phyloP scores from a whole-genome alignment of 2,797 vertebrate genomes.

The Muraenolepis orangiensis region DNA sequence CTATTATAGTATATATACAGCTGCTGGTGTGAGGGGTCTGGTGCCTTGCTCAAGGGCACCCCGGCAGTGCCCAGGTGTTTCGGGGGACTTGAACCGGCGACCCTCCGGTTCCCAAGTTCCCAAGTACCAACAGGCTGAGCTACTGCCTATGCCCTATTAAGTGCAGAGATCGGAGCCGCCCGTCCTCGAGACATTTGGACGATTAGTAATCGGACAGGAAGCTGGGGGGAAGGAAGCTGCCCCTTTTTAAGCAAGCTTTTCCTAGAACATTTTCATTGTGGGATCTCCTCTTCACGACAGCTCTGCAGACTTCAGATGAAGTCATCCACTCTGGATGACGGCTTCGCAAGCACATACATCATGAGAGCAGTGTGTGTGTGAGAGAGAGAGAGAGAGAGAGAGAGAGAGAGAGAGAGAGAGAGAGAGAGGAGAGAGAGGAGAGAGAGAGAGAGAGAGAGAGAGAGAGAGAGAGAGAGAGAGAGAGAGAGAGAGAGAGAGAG shows the following conservation, averaged over 20 bases:
- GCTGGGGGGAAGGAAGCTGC: slow-evolving; percentile 16
- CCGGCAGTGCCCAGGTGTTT: too few relatives aligned
- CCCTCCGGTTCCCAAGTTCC: too few relatives aligned
- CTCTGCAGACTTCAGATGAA: slow-evolving; percentile 66
- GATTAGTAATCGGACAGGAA: too few relatives aligned
- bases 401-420: slow-evolving; percentile 40
- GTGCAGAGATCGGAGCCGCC: too few relatives aligned
- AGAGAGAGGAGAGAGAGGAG: slow-evolving; percentile 50
- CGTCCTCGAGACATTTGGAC: too few relatives aligned
- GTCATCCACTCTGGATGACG: slow-evolving; percentile 60
- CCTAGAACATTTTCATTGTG: slow-evolving; percentile 27
- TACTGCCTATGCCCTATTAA: too few relatives aligned
- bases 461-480: too few relatives aligned
- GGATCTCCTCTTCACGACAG: slow-evolving; percentile 25
- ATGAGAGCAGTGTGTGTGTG: slow-evolving; percentile 47
- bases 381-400: slow-evolving; percentile 47
- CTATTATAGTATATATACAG: too few relatives aligned
- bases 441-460: slow-evolving; percentile 46
- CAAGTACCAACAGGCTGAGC: too few relatives aligned
- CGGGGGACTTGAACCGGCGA: too few relatives aligned
- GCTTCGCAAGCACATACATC: slow-evolving; percentile 51
- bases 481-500: slow-evolving; percentile 44
- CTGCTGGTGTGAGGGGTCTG: too few relatives aligned
- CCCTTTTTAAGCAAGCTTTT: slow-evolving; percentile 22
- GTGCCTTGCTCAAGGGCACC: too few relatives aligned